Percentiles rank a stretch among this genome's conserved stretches.
These are phyloP conservation scores for Lagopus muta DNA, from an alignment of 2,113 vertebrate species.

Conservation along the genomic window DNA sequence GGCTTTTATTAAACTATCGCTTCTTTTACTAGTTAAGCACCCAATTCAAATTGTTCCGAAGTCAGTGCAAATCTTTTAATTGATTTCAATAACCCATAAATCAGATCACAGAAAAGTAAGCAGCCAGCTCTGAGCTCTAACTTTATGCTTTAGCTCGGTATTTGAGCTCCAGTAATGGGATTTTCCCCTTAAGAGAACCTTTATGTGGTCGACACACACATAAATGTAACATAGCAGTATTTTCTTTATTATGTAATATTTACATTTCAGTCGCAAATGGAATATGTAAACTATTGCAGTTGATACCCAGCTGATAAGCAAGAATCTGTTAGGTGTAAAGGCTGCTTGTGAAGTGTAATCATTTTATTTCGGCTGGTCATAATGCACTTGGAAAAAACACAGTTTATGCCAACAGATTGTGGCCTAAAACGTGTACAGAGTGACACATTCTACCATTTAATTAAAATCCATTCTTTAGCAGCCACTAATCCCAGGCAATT, in stretches of 20 bases:
- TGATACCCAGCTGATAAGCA: conserved; percentile 29
- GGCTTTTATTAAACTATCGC: conserved; percentile 73
- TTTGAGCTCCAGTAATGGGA: conserved; percentile 65
- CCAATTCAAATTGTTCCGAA: conserved; percentile 33
- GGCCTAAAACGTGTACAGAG: not conserved
- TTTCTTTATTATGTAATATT: conserved; percentile 56
- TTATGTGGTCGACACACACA: not conserved
- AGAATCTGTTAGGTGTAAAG: conserved; percentile 16
- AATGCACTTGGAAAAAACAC: not conserved
- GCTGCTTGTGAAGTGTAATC: not conserved
- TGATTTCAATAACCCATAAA: conserved; percentile 61
- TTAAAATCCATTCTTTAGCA: conserved; percentile 55
- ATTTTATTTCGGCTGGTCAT: not conserved
- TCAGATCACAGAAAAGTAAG: conserved; percentile 41
- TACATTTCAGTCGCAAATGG: conserved; percentile 31
- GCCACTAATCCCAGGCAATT: conserved; percentile 24
- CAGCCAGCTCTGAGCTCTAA: conserved; percentile 58
- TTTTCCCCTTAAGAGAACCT: conserved; percentile 68
- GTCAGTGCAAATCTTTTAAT: conserved; percentile 56
- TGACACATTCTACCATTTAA: conserved; percentile 41
- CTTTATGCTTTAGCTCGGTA: conserved; percentile 63
- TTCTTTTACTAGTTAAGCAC: conserved; percentile 50
- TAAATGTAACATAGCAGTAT: not conserved
- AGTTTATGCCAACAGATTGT: not conserved
- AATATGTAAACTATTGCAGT: not conserved